Evolutionary conservation across 2,113 vertebrate species (phyloP).

Genomic region (Glareola pratincola): DNA sequence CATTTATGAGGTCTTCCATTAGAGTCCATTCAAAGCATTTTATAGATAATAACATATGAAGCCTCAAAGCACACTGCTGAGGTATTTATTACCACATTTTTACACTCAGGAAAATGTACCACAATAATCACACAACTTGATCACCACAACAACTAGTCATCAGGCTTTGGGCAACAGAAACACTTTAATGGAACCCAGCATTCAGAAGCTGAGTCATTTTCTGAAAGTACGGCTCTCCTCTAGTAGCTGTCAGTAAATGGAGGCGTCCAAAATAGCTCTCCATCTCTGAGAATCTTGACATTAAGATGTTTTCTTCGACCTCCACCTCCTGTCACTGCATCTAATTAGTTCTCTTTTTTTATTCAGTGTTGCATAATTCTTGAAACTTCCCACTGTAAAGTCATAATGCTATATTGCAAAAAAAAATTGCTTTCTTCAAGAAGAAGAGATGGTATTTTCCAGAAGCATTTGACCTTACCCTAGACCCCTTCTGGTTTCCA

Average conservation of each 20-base stretch:
- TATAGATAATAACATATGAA: background rate
- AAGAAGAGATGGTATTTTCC: background rate
- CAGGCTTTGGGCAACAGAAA: background rate
- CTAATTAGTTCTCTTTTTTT: background rate
- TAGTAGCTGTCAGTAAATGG: background rate
- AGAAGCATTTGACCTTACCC: background rate
- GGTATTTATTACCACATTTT: background rate
- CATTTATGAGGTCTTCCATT: background rate
- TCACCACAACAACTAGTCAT: background rate
- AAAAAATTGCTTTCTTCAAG: background rate
- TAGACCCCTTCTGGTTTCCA: background rate
- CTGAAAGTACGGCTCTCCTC: background rate
- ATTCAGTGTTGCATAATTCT: background rate
- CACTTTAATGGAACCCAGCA: background rate
- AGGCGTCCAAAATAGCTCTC: slow-evolving; percentile 8
- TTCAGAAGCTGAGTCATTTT: background rate
- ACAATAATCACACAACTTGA: background rate
- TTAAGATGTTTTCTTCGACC: background rate
- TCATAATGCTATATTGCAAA: background rate
- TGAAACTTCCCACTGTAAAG: background rate
- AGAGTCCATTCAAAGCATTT: background rate
- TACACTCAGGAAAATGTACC: background rate
- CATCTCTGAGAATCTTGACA: background rate
- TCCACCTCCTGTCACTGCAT: background rate
- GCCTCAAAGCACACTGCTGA: background rate